Percentiles rank a stretch among this genome's conserved stretches.
Evolutionary conservation across 2,888 invertebrate species (phyloP).

Genomic region (Lysandra bellargus): DNA sequence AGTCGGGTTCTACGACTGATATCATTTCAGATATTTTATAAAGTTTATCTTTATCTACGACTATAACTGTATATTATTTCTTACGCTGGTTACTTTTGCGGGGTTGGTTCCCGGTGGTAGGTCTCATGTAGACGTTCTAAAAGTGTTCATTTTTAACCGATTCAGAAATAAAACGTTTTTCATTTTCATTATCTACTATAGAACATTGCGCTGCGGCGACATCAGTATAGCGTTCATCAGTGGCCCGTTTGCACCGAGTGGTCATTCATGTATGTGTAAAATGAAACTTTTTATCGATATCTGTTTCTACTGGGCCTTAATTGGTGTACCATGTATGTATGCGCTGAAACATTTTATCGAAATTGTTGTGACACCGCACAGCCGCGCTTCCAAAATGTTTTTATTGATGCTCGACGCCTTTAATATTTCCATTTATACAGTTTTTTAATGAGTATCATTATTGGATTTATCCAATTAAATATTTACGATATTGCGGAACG

Average conservation of each 20-base stretch:
- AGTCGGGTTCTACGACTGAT: too few species aligned
- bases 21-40: too few species aligned
- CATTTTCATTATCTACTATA: too few species aligned
- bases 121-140: too few species aligned
- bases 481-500: not conserved
- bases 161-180: too few species aligned
- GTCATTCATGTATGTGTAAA: constrained; percentile 39
- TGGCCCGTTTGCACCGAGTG: not conserved
- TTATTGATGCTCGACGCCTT: not conserved
- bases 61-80: too few species aligned
- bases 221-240: not conserved
- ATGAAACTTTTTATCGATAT: constrained; percentile 32
- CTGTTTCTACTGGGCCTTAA: constrained; percentile 5
- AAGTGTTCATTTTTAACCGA: too few species aligned
- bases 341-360: not conserved
- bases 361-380: not conserved
- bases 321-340: not conserved
- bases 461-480: not conserved
- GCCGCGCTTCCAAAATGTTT: not conserved
- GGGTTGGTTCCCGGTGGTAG: too few species aligned
- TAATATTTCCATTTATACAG: not conserved
- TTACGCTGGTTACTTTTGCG: too few species aligned
- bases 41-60: too few species aligned
- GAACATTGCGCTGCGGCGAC: not conserved
- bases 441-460: not conserved